A percentile compares a stretch with the other conserved stretches of the same genome.
phyloP scores from a whole-genome alignment of 1,140 invertebrate species.

The Diorhabda carinulata region DNA sequence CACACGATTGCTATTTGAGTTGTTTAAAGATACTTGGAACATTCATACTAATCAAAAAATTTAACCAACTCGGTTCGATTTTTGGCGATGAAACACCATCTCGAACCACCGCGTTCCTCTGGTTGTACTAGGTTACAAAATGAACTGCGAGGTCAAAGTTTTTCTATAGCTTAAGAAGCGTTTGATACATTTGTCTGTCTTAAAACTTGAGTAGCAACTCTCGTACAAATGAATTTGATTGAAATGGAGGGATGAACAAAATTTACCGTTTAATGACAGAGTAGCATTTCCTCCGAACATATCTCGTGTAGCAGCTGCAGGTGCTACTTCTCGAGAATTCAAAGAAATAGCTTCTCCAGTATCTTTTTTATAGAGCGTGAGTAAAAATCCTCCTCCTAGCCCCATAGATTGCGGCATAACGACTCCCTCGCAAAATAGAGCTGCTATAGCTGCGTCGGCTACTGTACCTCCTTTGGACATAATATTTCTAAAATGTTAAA shows the following conservation, averaged over 20 bases:
- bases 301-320: slow-evolving; percentile 51
- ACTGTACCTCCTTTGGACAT: slow-evolving; percentile 59
- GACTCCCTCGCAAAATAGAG: slow-evolving; percentile 76
- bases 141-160: too few relatives aligned
- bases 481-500: slow-evolving; percentile 20
- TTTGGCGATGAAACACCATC: too few relatives aligned
- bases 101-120: too few relatives aligned
- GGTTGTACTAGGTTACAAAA: too few relatives aligned
- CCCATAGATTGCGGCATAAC: slow-evolving; percentile 75
- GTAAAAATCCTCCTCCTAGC: slow-evolving; percentile 76
- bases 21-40: too few relatives aligned
- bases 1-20: too few relatives aligned
- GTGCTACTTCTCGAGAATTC: slow-evolving; percentile 69
- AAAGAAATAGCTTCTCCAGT: slow-evolving; percentile 51
- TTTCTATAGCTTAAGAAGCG: too few relatives aligned
- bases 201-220: too few relatives aligned
- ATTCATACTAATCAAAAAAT: too few relatives aligned
- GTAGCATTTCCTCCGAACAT: slow-evolving; percentile 56
- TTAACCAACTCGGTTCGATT: too few relatives aligned
- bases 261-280: neutral
- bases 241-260: neutral
- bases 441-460: slow-evolving; percentile 77
- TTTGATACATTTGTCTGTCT: too few relatives aligned
- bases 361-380: slow-evolving; percentile 67
- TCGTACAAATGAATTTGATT: too few relatives aligned